A percentile compares a stretch with the other conserved stretches of the same genome.
These are phyloP conservation scores for Arrhopalites spinosus DNA, from an alignment of 2,888 invertebrate genomes.

Conservation along the genomic window DNA sequence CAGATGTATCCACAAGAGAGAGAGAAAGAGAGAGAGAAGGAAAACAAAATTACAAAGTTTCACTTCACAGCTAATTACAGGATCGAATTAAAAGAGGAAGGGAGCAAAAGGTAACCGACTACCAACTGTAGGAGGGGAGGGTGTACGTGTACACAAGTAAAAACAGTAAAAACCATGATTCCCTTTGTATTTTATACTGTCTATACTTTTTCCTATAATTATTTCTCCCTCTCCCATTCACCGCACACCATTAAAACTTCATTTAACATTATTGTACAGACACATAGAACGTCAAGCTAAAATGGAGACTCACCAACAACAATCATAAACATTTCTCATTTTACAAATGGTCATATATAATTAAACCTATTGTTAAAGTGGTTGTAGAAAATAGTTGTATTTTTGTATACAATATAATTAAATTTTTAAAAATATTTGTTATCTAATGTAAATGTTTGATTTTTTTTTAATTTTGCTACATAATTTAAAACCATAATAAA, in stretches of 20 bases:
- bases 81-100: constrained; percentile 20
- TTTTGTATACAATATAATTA: too few relatives aligned
- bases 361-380: too few relatives aligned
- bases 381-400: too few relatives aligned
- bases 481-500: too few relatives aligned
- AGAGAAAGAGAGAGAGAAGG: constrained; percentile 1
- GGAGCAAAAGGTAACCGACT: constrained; percentile 13
- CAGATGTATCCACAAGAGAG: not conserved
- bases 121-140: too few relatives aligned
- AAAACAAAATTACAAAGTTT: constrained; percentile 18
- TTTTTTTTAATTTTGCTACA: too few relatives aligned
- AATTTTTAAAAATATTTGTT: too few relatives aligned
- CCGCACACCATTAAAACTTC: constrained; percentile 19
- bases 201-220: constrained; percentile 14
- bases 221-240: constrained; percentile 20
- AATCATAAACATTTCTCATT: too few relatives aligned
- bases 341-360: too few relatives aligned
- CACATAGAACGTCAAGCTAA: not conserved
- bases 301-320: not conserved
- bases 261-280: not conserved
- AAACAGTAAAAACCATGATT: too few relatives aligned
- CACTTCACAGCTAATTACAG: constrained; percentile 36
- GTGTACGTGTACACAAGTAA: not conserved
- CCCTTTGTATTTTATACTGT: too few relatives aligned
- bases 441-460: too few relatives aligned